Base-by-base conservation (phyloP, 1,140 invertebrate genomes). In the Solen grandis region DNA sequence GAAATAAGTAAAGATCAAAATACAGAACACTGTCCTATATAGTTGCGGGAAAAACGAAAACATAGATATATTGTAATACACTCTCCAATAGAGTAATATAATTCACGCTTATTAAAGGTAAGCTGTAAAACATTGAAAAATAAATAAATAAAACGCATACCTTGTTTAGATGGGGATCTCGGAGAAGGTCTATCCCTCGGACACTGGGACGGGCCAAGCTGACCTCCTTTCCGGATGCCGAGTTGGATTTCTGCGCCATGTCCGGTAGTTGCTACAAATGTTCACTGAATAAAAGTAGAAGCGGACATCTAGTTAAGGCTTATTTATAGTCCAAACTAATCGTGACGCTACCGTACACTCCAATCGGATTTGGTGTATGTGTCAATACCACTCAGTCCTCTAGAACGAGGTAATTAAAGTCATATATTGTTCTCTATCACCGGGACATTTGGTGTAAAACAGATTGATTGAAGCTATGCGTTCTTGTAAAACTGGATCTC, bases 121-220 rank as follows among this genome's bases (percentile, higher is more conserved):
- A 27, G 27, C 27, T 22, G 52, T 16, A 27, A 55, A 55, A n/a
- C n/a, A n/a, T n/a, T n/a, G n/a, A 55, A 27, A 22, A 55, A 19
- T 5, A 27, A 22, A 55, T 55, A 55, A 10, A 59, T 16, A 59
- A 8, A 46, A 62, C 5, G 27, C 54, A 16, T 65, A 76, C 74
- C 74, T 76, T 76, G 41, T 66, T 76, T 19, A 33, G 50, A 52
- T 76, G 50, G 1, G 74, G 46, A 19, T 76, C 74, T 35, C 59
- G 54, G 25, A 76, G 27, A 38, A 76, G 74, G 33, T 66, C 60
- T 50, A 55, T 62, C 2, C 62, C 74, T 52, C 62, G n/a, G 29
- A 66, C 33, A 29, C 41, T 62, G 14, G 74, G 74, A 16, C 74
- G 74, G 5, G 41, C 74, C 16, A 76, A 54, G 0, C 41, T 19